Evolutionary conservation across 2,888 invertebrate genomes (phyloP).

Genomic region (Helobdella robusta): DNA sequence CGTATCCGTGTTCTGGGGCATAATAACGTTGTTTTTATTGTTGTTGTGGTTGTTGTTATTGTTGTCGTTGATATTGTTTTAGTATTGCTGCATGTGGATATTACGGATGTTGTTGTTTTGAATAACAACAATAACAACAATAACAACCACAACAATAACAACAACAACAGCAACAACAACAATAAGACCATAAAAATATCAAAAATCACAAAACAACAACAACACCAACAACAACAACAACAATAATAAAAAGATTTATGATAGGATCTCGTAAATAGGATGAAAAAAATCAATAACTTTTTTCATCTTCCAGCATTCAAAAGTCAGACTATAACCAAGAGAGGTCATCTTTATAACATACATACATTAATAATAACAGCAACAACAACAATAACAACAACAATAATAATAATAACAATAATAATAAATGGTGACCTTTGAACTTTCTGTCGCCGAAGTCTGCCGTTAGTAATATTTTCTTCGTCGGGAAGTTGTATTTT

Average conservation of each 20-base stretch:
- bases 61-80: neutral
- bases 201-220: no score
- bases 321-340: no score
- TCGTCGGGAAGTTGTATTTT: constrained; percentile 52
- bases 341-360: no score
- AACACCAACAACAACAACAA: no score
- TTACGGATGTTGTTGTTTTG: neutral
- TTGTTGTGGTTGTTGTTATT: neutral
- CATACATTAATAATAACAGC: neutral
- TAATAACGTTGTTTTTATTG: neutral
- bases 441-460: constrained; percentile 55
- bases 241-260: no score
- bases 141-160: neutral
- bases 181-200: no score
- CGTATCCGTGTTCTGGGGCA: constrained; percentile 52
- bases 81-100: neutral
- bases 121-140: neutral
- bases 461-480: constrained; percentile 55
- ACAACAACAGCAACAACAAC: no score
- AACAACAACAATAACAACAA: no score
- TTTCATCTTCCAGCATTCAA: no score
- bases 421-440: constrained; percentile 47
- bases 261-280: no score
- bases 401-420: no score
- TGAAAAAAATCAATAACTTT: no score